Evolutionary conservation across 2,113 vertebrate species (phyloP), one percentile per base, ranked within the genome.

Genomic region (Globicephala melas): DNA sequence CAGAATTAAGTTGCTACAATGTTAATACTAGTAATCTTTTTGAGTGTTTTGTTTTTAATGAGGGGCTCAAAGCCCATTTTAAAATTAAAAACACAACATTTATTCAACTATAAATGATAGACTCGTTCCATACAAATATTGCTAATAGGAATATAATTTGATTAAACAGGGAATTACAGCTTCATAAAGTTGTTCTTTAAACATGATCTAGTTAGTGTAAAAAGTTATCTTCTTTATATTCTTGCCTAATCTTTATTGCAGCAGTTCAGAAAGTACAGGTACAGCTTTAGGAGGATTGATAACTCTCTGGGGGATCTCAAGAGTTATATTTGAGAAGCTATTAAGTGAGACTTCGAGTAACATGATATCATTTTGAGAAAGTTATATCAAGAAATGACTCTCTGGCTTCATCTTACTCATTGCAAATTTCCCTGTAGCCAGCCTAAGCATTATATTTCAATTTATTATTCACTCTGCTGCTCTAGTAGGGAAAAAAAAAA

Each of bases 321-420:
- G 58, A 96, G 91, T 87, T 96, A 65, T 70, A 71, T 89, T 58
- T 87, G 73, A 95, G 33, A 92, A 74, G 79, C 74, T 92, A 73
- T 87, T 97, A 96, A 96, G 33, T 23, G 14, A 41, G 47, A 81
- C 60, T 88, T 55, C 74, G 84, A 95, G 85, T 91, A 96, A 63
- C 67, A 50, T n/a, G 2, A 74, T 80, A 90, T 55, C 17, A 79
- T 89, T 96, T 80, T 86, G 31, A 85, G 77, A 94, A 92, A 94
- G 97, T 96, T 94, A 67, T n/a, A 87, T 71, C 55, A 95, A 85
- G 53, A 88, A 90, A 95, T 77, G 58, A 77, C 25, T 96, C 41
- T 80, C 58, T 92, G 33, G 15, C 28, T 97, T 96, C 73, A 77
- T 97, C n/a, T 84, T 88, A 77, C 15, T 92, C 31, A 84, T 58